phyloP scores from a whole-genome alignment of 2,888 invertebrate genomes.

The Aspidiotus rigidus region DNA sequence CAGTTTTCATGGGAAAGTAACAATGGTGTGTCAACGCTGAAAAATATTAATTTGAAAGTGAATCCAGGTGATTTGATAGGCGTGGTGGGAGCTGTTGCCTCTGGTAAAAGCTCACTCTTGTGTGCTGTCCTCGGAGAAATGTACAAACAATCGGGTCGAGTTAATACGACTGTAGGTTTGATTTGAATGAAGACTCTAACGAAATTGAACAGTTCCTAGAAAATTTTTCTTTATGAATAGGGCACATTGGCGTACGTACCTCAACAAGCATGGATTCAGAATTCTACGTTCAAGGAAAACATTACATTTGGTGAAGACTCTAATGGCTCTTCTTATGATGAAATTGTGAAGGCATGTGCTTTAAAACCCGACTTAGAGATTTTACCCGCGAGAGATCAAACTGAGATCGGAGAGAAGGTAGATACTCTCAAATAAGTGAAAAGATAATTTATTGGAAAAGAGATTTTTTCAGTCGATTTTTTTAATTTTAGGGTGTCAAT shows the following conservation, averaged over 20 bases:
- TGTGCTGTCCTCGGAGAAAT: conserved; percentile 84
- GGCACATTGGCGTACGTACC: conserved; percentile 72
- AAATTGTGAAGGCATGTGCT: conserved; percentile 82
- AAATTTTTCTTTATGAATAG: conserved; percentile 37
- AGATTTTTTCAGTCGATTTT: too few species aligned
- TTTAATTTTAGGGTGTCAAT: conserved; percentile 55
- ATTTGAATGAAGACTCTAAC: neutral
- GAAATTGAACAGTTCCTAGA: neutral
- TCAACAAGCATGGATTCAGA: conserved; percentile 97
- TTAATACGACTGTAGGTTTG: conserved; percentile 56
- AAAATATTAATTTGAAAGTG: conserved; percentile 64
- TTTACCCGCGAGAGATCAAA: conserved; percentile 88
- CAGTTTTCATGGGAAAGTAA: conserved; percentile 72
- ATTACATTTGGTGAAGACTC: conserved; percentile 75
- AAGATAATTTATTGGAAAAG: too few species aligned
- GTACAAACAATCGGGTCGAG: conserved; percentile 69
- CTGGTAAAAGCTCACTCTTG: conserved; percentile 80
- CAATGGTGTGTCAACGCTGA: conserved; percentile 54
- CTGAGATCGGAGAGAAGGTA: conserved; percentile 92
- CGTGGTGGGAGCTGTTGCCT: conserved; percentile 78
- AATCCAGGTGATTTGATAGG: conserved; percentile 63
- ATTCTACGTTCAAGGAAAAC: conserved; percentile 84
- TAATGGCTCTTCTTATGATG: conserved; percentile 62
- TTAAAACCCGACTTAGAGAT: conserved; percentile 84
- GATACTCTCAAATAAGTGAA: neutral